Base-by-base conservation (phyloP, 2,888 invertebrate species). In the Cartodere bifasciata region DNA sequence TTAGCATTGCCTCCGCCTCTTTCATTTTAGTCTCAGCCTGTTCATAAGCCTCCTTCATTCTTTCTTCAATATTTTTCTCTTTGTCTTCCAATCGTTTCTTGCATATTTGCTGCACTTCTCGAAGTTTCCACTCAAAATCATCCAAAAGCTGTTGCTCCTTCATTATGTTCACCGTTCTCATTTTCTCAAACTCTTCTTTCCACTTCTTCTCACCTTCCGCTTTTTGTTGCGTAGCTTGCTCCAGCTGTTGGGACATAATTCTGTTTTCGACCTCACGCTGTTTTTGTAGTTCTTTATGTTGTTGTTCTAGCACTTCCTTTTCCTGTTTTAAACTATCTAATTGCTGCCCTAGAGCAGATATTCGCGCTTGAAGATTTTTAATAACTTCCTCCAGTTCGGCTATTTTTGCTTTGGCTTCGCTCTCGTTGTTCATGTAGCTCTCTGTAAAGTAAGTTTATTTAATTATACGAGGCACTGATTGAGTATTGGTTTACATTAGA, bases 121-220 rank as follows among this genome's bases (percentile, higher is more conserved):
- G 56, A 53, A 83, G 64, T 61, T 84, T 82, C 83, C 83, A 85
- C 62, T 85, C 84, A 58, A 83, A 84, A 61, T 85, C 84, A 3
- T 75, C 74, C 42, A 84, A 61, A 48, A 84, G 66, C 34, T 74
- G 65, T 47, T 82, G 80, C 28, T 84, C 83, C 28, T 80, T 65
- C 29, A 77, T 69, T 30, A 75, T 70, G 16, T 74, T 76, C 24
- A 76, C 71, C 1, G 75, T 73, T 2, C 77, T 60, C 21, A 77
- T 64, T 7, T 71, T 67, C 43, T 79, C 76, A 59, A 79, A 75
- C n/a, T 78, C 77, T 1, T 65, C 53, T 4, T 75, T 69, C 70
- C 74, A 78, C 56, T 68, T 68, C 22, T 60, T 58, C 46, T 72
- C 68, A 30, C 70, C 58, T 41, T 64, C 63, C 35, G 63, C 62